Conservation (phyloP, 1,140 invertebrate genomes). For the Pogonognathellus flavescens region DNA sequence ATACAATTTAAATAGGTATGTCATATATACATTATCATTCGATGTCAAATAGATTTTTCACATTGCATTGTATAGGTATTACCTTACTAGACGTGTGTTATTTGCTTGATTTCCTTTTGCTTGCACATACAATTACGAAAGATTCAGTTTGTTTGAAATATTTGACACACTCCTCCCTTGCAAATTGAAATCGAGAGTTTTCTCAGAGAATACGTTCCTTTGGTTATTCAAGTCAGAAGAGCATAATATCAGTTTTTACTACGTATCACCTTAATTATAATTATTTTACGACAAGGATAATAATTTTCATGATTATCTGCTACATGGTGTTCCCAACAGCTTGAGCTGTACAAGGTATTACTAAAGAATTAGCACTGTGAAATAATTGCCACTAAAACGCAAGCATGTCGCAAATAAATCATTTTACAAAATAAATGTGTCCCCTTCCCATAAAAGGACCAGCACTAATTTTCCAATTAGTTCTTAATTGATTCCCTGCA, state of each 20-base stretch:
- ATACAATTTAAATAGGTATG: too few species aligned
- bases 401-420: slow-evolving; percentile 47
- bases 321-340: background rate
- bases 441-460: slow-evolving; percentile 53
- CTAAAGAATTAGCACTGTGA: background rate
- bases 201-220: background rate
- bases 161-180: slow-evolving; percentile 30
- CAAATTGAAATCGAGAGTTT: slow-evolving; percentile 17
- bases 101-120: background rate
- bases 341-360: too few species aligned
- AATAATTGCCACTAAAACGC: slow-evolving; percentile 39
- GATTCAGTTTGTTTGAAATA: slow-evolving; percentile 12
- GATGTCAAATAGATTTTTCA: slow-evolving; percentile 6
- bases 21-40: background rate
- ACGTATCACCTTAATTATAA: slow-evolving; percentile 25
- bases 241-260: slow-evolving; percentile 8
- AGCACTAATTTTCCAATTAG: slow-evolving; percentile 63
- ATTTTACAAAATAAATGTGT: slow-evolving; percentile 30
- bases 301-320: background rate
- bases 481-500: slow-evolving; percentile 59
- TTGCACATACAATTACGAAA: background rate
- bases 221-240: slow-evolving; percentile 9
- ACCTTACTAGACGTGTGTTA: too few species aligned
- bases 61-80: too few species aligned
- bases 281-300: slow-evolving; percentile 23